These are phyloP conservation scores for Mythimna impura DNA, from an alignment of 2,888 invertebrate genomes.

Conservation along the genomic window DNA sequence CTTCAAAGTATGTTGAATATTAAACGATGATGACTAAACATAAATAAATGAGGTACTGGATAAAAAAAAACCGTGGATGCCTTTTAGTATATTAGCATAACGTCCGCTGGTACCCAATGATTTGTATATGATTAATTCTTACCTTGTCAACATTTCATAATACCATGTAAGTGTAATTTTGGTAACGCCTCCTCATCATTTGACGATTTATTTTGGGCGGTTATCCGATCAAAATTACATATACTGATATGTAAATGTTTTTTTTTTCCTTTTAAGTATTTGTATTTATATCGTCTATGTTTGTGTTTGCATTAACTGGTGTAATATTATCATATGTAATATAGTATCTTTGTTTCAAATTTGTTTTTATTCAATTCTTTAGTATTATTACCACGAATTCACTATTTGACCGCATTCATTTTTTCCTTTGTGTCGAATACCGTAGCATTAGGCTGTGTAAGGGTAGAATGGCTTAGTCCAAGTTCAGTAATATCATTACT, in stretches of 20 bases:
- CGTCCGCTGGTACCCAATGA: conserved; percentile 68
- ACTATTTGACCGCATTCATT: conserved; percentile 24
- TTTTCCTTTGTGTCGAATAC: conserved; percentile 50
- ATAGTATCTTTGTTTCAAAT: too few species aligned
- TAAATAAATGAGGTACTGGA: conserved; percentile 82
- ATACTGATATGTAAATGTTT: conserved; percentile 58
- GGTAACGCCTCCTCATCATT: conserved; percentile 83
- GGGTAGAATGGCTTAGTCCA: conserved; percentile 60
- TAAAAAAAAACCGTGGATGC: conserved; percentile 74
- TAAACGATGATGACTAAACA: conserved; percentile 86
- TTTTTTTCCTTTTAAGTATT: conserved; percentile 32
- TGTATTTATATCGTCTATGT: not conserved
- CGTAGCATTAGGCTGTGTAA: conserved; percentile 68
- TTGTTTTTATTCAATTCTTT: not conserved
- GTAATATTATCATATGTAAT: too few species aligned
- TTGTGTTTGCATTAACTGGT: not conserved
- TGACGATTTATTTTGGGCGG: conserved; percentile 72
- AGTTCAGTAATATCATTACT: conserved; percentile 79
- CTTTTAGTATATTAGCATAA: conserved; percentile 76
- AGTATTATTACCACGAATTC: not conserved
- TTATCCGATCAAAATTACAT: conserved; percentile 69
- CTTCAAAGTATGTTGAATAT: conserved; percentile 81
- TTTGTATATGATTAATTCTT: conserved; percentile 82
- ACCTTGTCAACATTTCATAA: conserved; percentile 80
- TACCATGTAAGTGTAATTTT: conserved; percentile 76